These are phyloP conservation scores for Mus minutoides DNA, from an alignment of 2,797 vertebrate genomes.

Conservation along the genomic window DNA sequence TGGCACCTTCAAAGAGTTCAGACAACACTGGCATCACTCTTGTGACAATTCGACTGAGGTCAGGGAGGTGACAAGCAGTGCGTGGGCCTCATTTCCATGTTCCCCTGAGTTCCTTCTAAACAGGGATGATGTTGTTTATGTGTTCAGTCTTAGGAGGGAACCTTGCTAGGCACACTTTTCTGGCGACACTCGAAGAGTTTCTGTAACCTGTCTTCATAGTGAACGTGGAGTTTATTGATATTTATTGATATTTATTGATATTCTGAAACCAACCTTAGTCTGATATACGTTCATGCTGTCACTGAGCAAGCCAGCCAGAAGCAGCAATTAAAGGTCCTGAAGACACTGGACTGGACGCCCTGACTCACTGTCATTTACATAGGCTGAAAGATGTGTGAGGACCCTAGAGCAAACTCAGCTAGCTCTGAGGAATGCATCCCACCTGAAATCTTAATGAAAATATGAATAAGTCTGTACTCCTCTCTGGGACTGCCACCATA, in stretches of 20 bases:
- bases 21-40: neutral
- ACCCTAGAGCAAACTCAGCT: neutral
- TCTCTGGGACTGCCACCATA: neutral
- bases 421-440: neutral
- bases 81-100: neutral
- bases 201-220: neutral
- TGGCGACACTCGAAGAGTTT: neutral
- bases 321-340: neutral
- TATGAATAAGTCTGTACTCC: neutral
- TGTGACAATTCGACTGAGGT: neutral
- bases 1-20: neutral
- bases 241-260: too few species aligned
- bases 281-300: neutral
- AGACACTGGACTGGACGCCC: neutral
- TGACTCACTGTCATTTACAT: neutral
- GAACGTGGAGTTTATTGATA: neutral
- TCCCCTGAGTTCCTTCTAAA: neutral
- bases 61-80: neutral
- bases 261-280: neutral
- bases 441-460: too few species aligned
- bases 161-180: fast-evolving
- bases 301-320: neutral
- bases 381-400: neutral
- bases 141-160: neutral
- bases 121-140: neutral